Conservation (phyloP, 2,888 invertebrate genomes). For the Seira sanloemensis region DNA sequence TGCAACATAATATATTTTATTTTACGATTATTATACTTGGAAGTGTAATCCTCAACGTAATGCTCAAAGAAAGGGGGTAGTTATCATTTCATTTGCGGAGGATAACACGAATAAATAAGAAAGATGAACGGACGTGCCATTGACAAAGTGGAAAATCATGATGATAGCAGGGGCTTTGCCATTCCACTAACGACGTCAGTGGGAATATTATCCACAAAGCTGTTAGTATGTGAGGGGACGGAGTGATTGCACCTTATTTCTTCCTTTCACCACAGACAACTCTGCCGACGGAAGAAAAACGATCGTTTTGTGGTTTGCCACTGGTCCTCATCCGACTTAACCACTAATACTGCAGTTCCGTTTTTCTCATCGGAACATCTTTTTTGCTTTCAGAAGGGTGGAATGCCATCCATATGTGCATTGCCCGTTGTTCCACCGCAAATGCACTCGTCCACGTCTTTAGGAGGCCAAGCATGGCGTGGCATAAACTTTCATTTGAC, state of each 20-base stretch:
- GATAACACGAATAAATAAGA: neutral
- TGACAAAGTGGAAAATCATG: slow-evolving; percentile 68
- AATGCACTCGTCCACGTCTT: neutral
- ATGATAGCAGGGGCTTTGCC: slow-evolving; percentile 67
- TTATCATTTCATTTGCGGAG: neutral
- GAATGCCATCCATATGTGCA: slow-evolving; percentile 34
- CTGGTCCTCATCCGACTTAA: slow-evolving; percentile 19
- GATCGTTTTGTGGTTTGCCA: slow-evolving; percentile 42
- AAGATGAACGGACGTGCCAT: slow-evolving; percentile 56
- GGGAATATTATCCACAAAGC: slow-evolving; percentile 57
- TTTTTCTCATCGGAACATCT: neutral
- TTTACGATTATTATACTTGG: neutral
- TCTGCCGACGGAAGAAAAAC: neutral
- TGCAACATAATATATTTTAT: neutral
- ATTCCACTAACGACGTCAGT: slow-evolving; percentile 66
- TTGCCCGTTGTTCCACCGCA: slow-evolving; percentile 17
- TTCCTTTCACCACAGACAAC: neutral
- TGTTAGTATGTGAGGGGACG: slow-evolving; percentile 20
- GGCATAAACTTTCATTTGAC: neutral
- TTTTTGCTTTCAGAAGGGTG: neutral
- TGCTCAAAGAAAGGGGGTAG: neutral
- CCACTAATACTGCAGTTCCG: slow-evolving; percentile 1
- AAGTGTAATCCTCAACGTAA: neutral
- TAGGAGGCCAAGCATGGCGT: no score
- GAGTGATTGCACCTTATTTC: slow-evolving; percentile 42